Percentiles rank a stretch among this genome's conserved stretches.
Conservation (phyloP, 2,113 vertebrate genomes). For the Xyliphius kryptos region DNA sequence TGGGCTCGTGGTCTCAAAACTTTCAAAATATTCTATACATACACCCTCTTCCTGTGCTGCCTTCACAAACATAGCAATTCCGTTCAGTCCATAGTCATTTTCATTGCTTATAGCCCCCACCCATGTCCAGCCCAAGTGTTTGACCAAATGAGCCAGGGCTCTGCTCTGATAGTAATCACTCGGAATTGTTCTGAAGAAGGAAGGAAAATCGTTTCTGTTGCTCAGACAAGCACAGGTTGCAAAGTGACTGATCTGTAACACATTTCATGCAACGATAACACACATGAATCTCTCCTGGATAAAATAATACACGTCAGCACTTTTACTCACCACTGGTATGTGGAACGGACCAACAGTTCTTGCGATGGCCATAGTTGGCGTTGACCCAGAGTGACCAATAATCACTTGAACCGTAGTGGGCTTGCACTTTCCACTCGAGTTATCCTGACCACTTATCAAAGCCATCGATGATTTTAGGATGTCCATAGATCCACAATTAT, state of each 20-base stretch:
- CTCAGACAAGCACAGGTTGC: constrained; percentile 68
- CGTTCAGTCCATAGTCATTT: constrained; percentile 63
- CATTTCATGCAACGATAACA: neutral
- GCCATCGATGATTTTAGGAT: constrained; percentile 62
- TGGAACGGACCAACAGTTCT: constrained; percentile 49
- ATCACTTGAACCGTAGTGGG: constrained; percentile 56
- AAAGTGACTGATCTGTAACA: constrained; percentile 67
- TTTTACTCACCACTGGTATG: constrained; percentile 63
- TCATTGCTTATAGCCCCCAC: constrained; percentile 62
- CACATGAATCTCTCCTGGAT: neutral
- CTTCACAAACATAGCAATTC: constrained; percentile 58
- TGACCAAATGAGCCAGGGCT: constrained; percentile 64
- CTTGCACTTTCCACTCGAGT: constrained; percentile 48
- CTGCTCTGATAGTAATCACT: constrained; percentile 68
- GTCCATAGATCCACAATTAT: constrained; percentile 62
- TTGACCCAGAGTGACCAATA: constrained; percentile 68
- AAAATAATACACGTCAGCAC: neutral
- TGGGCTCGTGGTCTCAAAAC: constrained; percentile 60
- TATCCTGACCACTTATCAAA: constrained; percentile 52
- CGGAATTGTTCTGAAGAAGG: constrained; percentile 70
- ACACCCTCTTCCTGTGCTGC: constrained; percentile 59
- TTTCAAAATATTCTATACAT: constrained; percentile 63
- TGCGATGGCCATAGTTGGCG: constrained; percentile 55
- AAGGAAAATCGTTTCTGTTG: constrained; percentile 63
- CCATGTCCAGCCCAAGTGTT: constrained; percentile 69